Evolutionary conservation across 2,888 invertebrate species (phyloP), one percentile per base, ranked within the genome.

Genomic region (Scaptodrosophila latifasciaeformis): DNA sequence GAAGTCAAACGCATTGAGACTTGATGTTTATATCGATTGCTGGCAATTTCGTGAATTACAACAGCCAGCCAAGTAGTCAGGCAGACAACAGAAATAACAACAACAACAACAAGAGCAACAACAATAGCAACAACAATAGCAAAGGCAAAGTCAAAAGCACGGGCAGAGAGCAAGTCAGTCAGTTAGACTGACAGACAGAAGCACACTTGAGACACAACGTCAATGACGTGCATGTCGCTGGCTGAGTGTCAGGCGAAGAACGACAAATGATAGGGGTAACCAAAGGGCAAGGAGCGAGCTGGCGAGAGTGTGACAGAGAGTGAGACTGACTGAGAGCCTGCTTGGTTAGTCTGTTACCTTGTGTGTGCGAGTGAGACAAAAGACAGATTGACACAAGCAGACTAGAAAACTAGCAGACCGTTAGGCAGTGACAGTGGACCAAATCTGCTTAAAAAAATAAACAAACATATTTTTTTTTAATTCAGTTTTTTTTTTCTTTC

Each of bases 21-120:
- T 70, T 74, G 78, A 75, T 75, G 79, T 74, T 74, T 74, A 74
- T 74, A 74, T 74, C 78, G 74, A 74, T 74, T 74, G 74, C 75
- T 67, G 75, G 65, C 76, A 78, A 75, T 79, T 75, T 75, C 57
- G 66, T 65, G 64, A 64, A 74, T 75, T 74, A 75, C 70, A 77
- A 55, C 70, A 65, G 54, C 49, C 52, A 63, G 54, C 54, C 52
- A 60, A 47, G 45, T 44, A 53, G 18, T 6, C 30, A 35, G 2
- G 29, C 43, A 49, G 24, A n/a, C 12, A 24, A 34, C 35, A 40
- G 18, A 18, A 18, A 44, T 10, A 43, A 30, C 15, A 31, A 10
- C 44, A 50, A 19, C 37, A 29, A 15, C 12, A 39, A 13, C 17
- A 7, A 49, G 12, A 49, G 13, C 7, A 27, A n/a, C 19, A 24